Evolutionary conservation across 2,797 vertebrate species (phyloP), one percentile per base, ranked within the genome.

Genomic region (Takifugu rubripes): DNA sequence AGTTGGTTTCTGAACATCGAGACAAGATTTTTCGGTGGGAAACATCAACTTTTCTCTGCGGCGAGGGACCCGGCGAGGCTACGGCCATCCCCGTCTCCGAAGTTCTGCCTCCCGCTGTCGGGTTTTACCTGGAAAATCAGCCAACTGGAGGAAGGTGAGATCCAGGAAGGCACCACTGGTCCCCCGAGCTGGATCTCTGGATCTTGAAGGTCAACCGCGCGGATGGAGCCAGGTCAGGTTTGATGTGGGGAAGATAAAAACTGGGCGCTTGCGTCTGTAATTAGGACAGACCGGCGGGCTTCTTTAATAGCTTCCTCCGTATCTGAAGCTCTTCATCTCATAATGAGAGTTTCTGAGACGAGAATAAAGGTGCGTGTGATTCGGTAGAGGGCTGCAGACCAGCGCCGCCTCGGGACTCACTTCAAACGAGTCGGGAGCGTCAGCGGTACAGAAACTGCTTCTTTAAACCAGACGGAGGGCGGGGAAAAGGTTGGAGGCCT

Each of bases 301-400:
- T 79, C 68, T 61, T 75, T 82, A 81, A 83, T 78, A 78, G 82
- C 77, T 87, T 82, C 76, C 65, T 65, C 69, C 74, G 51, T 68
- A 83, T 84, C 85, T 86, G 83, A 87, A 83, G 79, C 75, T 86
- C 81, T 84, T 82, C 82, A 83, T 86, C 79, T 75, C 66, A 5
- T 87, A 87, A 88, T 85, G 81, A 86, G 80, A 79, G 70, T 82
- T 70, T 82, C 79, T 71, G 77, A 75, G 69, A 81, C 83, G 78
- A 81, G 79, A 79, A 79, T 83, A 82, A 80, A 87, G 79, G 82
- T 86, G 81, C 72, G 67, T 84, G 73, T 76, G 78, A 84, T 81
- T 83, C 76, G 65, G 61, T 74, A 59, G 69, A 64, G 70, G 67
- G 57, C 64, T 80, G 73, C 77, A 81, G 79, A 80, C 72, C 75